Percentiles rank a stretch among this genome's conserved stretches.
These are phyloP conservation scores for Epizoanthus rinbou DNA, from an alignment of 92 coral and sea anemone species.

Conservation along the genomic window DNA sequence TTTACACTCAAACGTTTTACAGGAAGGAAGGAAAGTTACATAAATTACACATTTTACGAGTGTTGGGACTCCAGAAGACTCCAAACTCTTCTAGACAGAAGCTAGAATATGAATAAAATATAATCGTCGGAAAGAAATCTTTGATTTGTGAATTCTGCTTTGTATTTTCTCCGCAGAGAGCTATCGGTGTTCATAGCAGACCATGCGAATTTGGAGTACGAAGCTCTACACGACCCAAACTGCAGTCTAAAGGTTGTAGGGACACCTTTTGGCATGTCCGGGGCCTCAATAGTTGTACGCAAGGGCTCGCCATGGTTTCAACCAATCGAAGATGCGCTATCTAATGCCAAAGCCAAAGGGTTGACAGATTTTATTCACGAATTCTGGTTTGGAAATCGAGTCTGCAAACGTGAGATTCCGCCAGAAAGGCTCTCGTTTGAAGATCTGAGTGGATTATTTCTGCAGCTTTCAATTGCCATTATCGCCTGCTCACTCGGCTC, in stretches of 20 bases:
- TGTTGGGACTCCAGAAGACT: no score
- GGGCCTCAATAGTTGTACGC: constrained; percentile 71
- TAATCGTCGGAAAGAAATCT: no score
- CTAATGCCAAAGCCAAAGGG: constrained; percentile 68
- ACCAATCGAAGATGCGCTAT: constrained; percentile 60
- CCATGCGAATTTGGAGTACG: constrained; percentile 73
- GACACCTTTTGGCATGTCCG: constrained; percentile 87
- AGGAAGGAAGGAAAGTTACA: no score
- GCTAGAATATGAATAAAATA: no score
- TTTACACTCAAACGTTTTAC: no score
- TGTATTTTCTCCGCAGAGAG: constrained; percentile 50
- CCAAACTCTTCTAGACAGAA: no score
- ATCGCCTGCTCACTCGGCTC: constrained; percentile 72
- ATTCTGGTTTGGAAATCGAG: constrained; percentile 76
- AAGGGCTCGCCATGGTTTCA: constrained; percentile 79
- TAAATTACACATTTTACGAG: no score
- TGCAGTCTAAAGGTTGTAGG: constrained; percentile 83
- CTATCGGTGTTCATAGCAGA: constrained; percentile 84
- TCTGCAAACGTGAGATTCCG: constrained; percentile 69
- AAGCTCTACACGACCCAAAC: constrained; percentile 70
- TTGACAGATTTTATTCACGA: constrained; percentile 81
- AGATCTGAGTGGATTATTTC: constrained; percentile 83
- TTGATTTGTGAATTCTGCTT: neutral
- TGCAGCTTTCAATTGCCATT: constrained; percentile 80
- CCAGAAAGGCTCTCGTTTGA: constrained; percentile 69